Evolutionary conservation across 2,113 vertebrate species (phyloP).

Genomic region (Chlamydotis undulata): DNA sequence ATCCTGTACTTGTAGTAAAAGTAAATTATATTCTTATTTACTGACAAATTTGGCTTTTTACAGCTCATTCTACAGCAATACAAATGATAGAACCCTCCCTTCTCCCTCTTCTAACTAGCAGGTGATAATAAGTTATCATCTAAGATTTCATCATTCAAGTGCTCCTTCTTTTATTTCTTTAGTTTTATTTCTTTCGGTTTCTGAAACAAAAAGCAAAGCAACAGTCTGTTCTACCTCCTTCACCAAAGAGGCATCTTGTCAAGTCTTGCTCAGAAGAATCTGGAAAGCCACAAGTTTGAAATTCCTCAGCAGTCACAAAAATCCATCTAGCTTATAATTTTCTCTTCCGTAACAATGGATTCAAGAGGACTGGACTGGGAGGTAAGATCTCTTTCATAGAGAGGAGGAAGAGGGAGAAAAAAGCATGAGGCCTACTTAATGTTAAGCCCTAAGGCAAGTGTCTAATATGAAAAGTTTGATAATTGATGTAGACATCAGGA

Average conservation of each 20-base stretch:
- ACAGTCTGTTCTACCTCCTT: neutral
- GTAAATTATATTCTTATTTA: neutral
- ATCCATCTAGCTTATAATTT: neutral
- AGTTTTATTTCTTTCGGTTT: neutral
- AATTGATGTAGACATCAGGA: neutral
- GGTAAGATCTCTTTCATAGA: neutral
- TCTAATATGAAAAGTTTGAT: neutral
- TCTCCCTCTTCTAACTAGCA: neutral
- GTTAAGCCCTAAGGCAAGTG: neutral
- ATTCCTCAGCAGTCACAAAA: neutral
- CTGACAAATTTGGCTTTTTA: neutral
- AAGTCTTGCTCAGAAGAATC: neutral
- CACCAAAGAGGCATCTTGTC: neutral
- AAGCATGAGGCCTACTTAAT: neutral
- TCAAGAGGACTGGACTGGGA: neutral
- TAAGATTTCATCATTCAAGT: neutral
- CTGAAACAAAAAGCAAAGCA: neutral
- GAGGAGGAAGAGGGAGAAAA: rapidly evolving
- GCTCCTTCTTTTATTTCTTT: neutral
- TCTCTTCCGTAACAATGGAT: neutral
- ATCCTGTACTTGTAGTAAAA: neutral
- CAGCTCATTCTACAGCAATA: neutral
- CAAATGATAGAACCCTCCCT: neutral
- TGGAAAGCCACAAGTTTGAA: neutral
- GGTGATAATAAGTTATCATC: neutral